These are phyloP conservation scores for Petroica traversi DNA, from an alignment of 2,113 vertebrate species.

Conservation along the genomic window DNA sequence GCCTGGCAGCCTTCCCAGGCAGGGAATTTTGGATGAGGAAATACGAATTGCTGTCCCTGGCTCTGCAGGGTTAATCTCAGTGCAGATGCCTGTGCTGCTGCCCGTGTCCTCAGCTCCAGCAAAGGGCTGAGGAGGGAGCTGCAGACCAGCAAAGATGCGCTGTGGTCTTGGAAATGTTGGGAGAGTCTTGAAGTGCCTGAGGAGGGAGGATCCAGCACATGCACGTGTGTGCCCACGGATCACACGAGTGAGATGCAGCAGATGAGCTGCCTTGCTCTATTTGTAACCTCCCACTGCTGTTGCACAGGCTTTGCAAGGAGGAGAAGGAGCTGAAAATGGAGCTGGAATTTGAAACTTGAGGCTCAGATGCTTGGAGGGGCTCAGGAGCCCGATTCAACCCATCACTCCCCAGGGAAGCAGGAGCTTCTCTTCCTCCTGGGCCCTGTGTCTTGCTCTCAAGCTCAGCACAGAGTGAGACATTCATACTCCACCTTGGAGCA, in stretches of 20 bases:
- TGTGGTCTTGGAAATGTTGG: accelerated
- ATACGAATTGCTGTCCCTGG: neutral
- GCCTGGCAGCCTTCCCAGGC: neutral
- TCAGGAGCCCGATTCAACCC: neutral
- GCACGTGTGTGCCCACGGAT: neutral
- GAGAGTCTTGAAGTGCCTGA: neutral
- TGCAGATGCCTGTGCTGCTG: neutral
- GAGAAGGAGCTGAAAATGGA: slow-evolving; percentile 2
- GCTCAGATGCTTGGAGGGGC: neutral
- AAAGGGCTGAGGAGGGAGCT: slow-evolving; percentile 46
- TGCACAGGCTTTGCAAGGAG: slow-evolving; percentile 2
- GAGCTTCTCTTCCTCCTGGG: neutral
- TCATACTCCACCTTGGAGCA: neutral
- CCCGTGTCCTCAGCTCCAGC: neutral
- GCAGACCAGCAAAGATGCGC: neutral
- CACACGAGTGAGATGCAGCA: neutral
- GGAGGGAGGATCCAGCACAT: neutral
- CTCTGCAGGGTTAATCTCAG: neutral
- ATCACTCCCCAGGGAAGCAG: neutral
- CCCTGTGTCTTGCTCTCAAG: neutral
- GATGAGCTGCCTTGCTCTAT: slow-evolving; percentile 4
- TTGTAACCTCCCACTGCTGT: slow-evolving; percentile 33
- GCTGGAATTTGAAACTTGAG: neutral
- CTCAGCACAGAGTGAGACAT: neutral
- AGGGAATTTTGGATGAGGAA: neutral